phyloP scores from a whole-genome alignment of 2,888 invertebrate genomes.

The Allygus modestus region DNA sequence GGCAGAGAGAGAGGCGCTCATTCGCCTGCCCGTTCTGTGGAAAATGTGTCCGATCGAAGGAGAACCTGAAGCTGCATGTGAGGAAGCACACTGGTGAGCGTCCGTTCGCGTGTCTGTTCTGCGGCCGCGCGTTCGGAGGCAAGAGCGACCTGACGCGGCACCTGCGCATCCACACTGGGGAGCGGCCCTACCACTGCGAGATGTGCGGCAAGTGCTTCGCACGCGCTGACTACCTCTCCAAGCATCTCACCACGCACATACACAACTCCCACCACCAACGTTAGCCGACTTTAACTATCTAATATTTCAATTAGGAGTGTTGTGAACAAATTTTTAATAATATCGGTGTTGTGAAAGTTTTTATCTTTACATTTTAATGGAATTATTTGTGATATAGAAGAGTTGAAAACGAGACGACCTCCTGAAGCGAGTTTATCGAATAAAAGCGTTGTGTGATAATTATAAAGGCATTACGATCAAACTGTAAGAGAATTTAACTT shows the following conservation, averaged over 20 bases:
- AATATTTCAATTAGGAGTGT: conserved; percentile 53
- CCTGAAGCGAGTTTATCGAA: conserved; percentile 57
- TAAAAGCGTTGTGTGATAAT: conserved; percentile 61
- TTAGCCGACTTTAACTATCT: conserved; percentile 36
- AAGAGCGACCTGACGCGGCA: conserved; percentile 93
- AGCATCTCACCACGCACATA: conserved; percentile 94
- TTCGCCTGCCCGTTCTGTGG: conserved; percentile 94
- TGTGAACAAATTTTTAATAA: conserved; percentile 52
- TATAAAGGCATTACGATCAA: conserved; percentile 58
- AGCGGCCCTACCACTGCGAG: conserved; percentile 93
- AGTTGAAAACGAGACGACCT: conserved; percentile 31
- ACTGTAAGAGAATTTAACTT: conserved; percentile 36
- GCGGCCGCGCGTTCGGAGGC: conserved; percentile 92
- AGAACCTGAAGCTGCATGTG: conserved; percentile 91
- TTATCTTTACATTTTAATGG: conserved; percentile 52
- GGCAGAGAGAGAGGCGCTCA: conserved; percentile 83
- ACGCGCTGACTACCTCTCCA: conserved; percentile 92
- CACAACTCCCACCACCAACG: conserved; percentile 75
- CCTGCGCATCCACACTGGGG: conserved; percentile 92
- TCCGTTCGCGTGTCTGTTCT: conserved; percentile 94
- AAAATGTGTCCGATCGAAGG: conserved; percentile 92
- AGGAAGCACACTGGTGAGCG: conserved; percentile 92
- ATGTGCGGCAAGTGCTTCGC: conserved; percentile 96
- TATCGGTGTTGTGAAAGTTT: conserved; percentile 49
- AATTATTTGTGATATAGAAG: conserved; percentile 58